Base-by-base conservation (phyloP, 2,113 vertebrate genomes). In the Pseudorasbora parva region DNA sequence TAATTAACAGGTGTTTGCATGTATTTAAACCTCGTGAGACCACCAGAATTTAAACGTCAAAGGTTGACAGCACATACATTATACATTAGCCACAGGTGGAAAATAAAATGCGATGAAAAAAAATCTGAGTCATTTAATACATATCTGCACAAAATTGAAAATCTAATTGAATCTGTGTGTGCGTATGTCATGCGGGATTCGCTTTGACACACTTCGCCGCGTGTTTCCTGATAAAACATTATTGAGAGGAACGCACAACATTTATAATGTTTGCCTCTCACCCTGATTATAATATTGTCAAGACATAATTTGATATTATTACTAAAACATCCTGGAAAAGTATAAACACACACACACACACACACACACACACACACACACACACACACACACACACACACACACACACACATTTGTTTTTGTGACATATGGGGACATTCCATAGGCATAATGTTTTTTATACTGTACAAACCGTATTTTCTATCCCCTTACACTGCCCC, bases 231-330 rank as follows among this genome's bases (percentile, higher is more conserved):
- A 57, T 43, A 56, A 59, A 78, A 78, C 54, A 57, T 60, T 78
- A 72, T 49, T 51, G 19, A 80, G 37, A 71, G 54, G 37, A 72
- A 56, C 19, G 27, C 75, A 19, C 59, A 59, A 27, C 54, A 81
- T 75, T 80, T 41, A 80, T 37, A 11, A 79, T 75, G 54, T 25
- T 56, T 57, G 76, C 33, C 76, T 27, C 21, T 37, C 45, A 51
- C 78, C 45, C 64, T 74, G 75, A 56, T 83, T 68, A 54, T 27
- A 75, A 73, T n/a, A 33, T 45, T 51, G 59, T 10, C 4, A 5
- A 56, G 45, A 17, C 30, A 66, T 60, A 59, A 80, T 78, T 82
- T 75, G 66, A 82, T 81, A 87, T 82, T 87, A 87, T 83, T 83
- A 81, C 64, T 54, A 49, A 76, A 84, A 68, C 75, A 43, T 82